Conservation (phyloP, 2,113 vertebrate genomes). For the Girardinichthys multiradiatus region DNA sequence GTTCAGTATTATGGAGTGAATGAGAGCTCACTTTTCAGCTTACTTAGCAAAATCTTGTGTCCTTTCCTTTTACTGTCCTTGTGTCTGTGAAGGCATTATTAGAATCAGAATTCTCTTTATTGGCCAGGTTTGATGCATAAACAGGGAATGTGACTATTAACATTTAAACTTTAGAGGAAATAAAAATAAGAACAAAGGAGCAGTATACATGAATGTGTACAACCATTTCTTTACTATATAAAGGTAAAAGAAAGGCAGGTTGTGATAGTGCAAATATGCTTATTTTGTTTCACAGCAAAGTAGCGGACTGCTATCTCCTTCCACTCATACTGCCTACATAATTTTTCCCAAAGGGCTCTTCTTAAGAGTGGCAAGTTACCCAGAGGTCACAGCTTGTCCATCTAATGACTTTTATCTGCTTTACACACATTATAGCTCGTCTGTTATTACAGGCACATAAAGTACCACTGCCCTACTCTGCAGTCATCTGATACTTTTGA, state of each 20-base stretch:
- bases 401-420: background rate
- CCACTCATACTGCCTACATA: constrained; percentile 6
- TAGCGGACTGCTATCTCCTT: too few species aligned
- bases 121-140: too few species aligned
- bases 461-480: background rate
- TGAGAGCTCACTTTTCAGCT: constrained; percentile 52
- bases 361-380: constrained; percentile 1
- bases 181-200: too few species aligned
- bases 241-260: too few species aligned
- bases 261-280: too few species aligned
- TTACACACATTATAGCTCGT: constrained; percentile 5
- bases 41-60: constrained; percentile 28
- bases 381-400: constrained; percentile 16
- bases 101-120: too few species aligned
- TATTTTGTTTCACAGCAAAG: too few species aligned
- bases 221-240: too few species aligned
- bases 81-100: constrained; percentile 33
- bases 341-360: constrained; percentile 1
- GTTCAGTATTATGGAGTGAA: constrained; percentile 16
- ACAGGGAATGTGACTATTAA: too few species aligned
- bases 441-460: constrained; percentile 9
- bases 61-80: constrained; percentile 43
- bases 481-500: too few species aligned
- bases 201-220: too few species aligned
- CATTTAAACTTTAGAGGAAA: too few species aligned